Base-by-base conservation (phyloP, 1,140 invertebrate genomes). In the Rhagoletis zephyria region DNA sequence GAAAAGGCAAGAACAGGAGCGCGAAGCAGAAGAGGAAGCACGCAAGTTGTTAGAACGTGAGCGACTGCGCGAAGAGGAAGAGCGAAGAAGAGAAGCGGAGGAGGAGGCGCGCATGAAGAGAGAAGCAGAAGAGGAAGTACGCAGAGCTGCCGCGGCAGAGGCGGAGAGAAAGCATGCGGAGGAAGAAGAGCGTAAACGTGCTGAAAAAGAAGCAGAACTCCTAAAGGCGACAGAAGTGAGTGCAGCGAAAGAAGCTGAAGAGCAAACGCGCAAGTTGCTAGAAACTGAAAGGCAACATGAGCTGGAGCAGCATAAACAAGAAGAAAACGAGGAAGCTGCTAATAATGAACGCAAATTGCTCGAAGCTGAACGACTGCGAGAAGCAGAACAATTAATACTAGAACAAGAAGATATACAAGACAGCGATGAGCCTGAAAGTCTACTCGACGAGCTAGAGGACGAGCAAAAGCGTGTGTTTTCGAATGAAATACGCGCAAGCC, bases 1-100 rank as follows among this genome's bases (percentile, higher is more conserved):
- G 88, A 89, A 59, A 87, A 89, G 12, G 86, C 87, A 88, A 88
- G 88, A 89, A 2, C 88, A 70, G 51, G 19, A 86, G 40, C 85
- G 87, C 40, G 60, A 59, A 86, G 16, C 12, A 56, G 56, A 87
- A 61, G 85, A 89, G 19, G 70, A 42, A 4, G 86, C 65, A 30
- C 48, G 63, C 30, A 85, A 30, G 30, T 30, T 30, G 30, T 30
- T 30, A 30, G 30, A 30, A 30, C 30, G 30, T 30, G 30, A 30
- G 30, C 30, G 30, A 30, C 30, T 30, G 14, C 48, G 51, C 2
- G 40, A 85, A 85, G 19, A 74, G 51, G 67, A 87, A 70, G 48
- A 60, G 16, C n/a, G n/a, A 2, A 70, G 87, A 70, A 89, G 87
- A 16, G 89, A 90, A 63, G 63, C 64, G 4, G 88, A 87, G 6